phyloP scores from a whole-genome alignment of 2,888 invertebrate genomes.

The Cerastis rubricosa region DNA sequence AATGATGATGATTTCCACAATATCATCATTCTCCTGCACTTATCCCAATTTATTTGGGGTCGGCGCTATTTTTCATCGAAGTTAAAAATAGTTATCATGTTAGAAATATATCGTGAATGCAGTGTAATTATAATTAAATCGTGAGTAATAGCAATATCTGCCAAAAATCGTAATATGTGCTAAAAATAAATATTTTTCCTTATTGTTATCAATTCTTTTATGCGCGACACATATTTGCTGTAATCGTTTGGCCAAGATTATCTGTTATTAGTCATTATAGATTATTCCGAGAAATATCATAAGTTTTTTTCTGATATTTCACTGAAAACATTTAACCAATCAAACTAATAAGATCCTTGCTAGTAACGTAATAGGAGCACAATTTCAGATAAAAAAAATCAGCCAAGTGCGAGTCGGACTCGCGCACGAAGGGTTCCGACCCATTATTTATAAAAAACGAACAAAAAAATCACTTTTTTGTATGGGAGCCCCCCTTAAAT shows the following conservation, averaged over 20 bases:
- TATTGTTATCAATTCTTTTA: slow-evolving; percentile 9
- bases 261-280: neutral
- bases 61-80: neutral
- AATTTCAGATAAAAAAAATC: too few relatives aligned
- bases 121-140: neutral
- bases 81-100: neutral
- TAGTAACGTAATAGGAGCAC: too few relatives aligned
- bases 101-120: neutral
- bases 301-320: neutral
- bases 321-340: neutral
- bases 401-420: too few relatives aligned
- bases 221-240: neutral
- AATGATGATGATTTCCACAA: too few relatives aligned
- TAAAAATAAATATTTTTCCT: slow-evolving; percentile 7
- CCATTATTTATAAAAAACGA: too few relatives aligned
- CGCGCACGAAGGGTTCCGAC: too few relatives aligned
- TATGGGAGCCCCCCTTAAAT: too few relatives aligned
- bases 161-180: neutral
- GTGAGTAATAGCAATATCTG: neutral
- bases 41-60: too few relatives aligned
- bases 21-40: too few relatives aligned
- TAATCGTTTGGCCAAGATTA: neutral
- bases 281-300: neutral
- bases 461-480: too few relatives aligned
- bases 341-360: neutral